Base-by-base conservation (phyloP, 2,113 vertebrate genomes). In the Ictalurus furcatus region DNA sequence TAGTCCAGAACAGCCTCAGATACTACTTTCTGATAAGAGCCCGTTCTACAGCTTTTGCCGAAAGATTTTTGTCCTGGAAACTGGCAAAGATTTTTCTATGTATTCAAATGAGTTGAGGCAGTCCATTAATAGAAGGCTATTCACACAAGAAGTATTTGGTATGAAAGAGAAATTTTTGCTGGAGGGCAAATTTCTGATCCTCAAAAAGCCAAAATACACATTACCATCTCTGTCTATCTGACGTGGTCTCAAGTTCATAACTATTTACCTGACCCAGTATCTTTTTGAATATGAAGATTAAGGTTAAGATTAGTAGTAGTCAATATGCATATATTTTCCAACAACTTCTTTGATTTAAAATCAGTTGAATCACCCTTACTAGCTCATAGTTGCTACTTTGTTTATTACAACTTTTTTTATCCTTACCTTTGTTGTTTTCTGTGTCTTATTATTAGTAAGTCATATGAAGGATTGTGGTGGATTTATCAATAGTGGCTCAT, bases 71-170 rank as follows among this genome's bases (percentile, higher is more conserved):
- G 44, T 65, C 40, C 4, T 9, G 76, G 14, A 56, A 86, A 86
- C 25, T 73, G 37, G 21, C 28, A 79, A 25, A 30, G 40, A 9
- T 78, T 17, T 82, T 88, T 59, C 48, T 40, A 28, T 74, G 30
- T 21, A 88, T 71, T 81, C 14, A 82, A 88, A 58, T 88, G 8
- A 25, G n/a, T 54, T 44, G 30, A 65, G 19, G 40, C 2, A 34
- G 74, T 4, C 59, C 71, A 25, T 80, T 80, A 87, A 67, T 87
- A 54, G 63, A 23, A 88, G 65, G 52, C 54, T 78, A 59, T 76
- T 37, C 71, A 61, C 34, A 37, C 54, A 86, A 54, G 48, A 73
- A 74, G 52, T n/a, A 52, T 84, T 84, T 74, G 21, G 34, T 59
- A 59, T 83, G 34, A 56, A 83, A 82, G 23, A 44, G 13, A 1